Base-by-base conservation (phyloP, 1,140 invertebrate genomes). In the Phocides pigmalion region DNA sequence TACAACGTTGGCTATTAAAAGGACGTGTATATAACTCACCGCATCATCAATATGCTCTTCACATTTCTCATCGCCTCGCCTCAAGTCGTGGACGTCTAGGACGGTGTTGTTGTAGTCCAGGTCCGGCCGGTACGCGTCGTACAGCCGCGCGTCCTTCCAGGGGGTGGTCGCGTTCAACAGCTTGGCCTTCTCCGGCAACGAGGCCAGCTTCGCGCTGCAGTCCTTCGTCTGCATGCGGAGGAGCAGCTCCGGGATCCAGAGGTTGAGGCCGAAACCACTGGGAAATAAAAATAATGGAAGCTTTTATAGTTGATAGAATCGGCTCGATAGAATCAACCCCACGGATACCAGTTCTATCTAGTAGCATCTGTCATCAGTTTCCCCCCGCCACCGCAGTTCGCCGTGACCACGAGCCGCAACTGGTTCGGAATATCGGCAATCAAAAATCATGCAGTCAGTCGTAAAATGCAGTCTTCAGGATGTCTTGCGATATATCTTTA, bases 211-310 rank as follows among this genome's bases (percentile, higher is more conserved):
- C 4, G 8, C 64, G n/a, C 68, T 80, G 53, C 88, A 90, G 4
- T 73, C 75, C 12, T 69, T 72, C 0, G 75, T 73, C 62, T 87
- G 81, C 76, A 81, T 84, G 2, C 94, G 90, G 6, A 94, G 92
- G 22, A 95, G 93, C 3, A 96, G 79, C 76, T 95, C 95, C 12
- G 95, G 95, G 12, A 95, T 92, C 95, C 95, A 96, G 12, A 95
- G 84, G 58, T 94, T 95, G 4, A 96, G 77, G 1, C 95, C 95
- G 54, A 95, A 95, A 62, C 94, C 95, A 2, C 95, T 95, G 76
- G n/a, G 3, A 89, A 89, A 35, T 35, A 61, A 4, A 56, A 32
- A 32, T n/a, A n/a, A n/a, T n/a, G n/a, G n/a, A n/a, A n/a, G n/a
- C n/a, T n/a, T n/a, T n/a, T n/a, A n/a, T n/a, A n/a, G n/a, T n/a